These are phyloP conservation scores for Paratilapia polleni DNA, from an alignment of 2,113 vertebrate genomes.

Conservation along the genomic window DNA sequence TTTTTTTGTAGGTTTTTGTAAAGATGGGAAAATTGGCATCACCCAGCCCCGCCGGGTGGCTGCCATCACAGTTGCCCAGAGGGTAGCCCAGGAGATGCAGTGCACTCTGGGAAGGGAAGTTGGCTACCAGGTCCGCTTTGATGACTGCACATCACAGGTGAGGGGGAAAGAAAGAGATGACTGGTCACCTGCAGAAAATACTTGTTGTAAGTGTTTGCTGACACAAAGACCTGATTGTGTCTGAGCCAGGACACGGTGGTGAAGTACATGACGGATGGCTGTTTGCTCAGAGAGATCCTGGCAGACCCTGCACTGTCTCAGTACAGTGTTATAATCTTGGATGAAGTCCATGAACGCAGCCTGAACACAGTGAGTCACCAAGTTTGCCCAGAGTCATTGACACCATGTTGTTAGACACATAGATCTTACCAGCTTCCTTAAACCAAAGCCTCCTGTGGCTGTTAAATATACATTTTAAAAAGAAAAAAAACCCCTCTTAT, in stretches of 20 bases:
- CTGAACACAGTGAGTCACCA: conserved; percentile 90
- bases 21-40: conserved; percentile 86
- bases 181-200: not conserved
- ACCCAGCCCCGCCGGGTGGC: conserved; percentile 95
- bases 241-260: conserved; percentile 87
- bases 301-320: conserved; percentile 87
- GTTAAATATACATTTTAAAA: no score
- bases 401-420: not conserved
- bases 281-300: conserved; percentile 91
- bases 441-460: not conserved
- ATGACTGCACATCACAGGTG: conserved; percentile 92
- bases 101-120: conserved; percentile 85
- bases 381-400: not conserved
- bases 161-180: not conserved
- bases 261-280: conserved; percentile 97
- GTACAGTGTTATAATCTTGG: conserved; percentile 91
- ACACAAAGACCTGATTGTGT: conserved; percentile 8
- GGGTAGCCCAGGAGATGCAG: conserved; percentile 92
- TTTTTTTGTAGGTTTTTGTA: conserved; percentile 84
- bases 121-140: conserved; percentile 97
- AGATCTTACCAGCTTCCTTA: not conserved
- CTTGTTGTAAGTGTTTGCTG: not conserved
- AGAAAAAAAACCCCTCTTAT: no score
- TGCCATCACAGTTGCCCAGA: conserved; percentile 92
- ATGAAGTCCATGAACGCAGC: conserved; percentile 97